These are phyloP conservation scores for Lordiphosa fenestrarum DNA, from an alignment of 2,888 invertebrate species.

Conservation along the genomic window DNA sequence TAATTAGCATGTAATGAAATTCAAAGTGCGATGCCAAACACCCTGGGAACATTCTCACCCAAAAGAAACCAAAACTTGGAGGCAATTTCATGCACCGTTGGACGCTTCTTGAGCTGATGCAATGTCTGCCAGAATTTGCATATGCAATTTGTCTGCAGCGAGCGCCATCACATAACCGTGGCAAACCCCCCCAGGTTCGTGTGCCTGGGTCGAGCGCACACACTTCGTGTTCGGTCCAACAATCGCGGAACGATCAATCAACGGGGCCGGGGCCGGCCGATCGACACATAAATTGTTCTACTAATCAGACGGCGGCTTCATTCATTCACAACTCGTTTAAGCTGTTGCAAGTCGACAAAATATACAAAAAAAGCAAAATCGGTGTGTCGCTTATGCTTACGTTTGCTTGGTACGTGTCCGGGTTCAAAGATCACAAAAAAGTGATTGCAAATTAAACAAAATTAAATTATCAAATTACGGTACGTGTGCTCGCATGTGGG, in stretches of 20 bases:
- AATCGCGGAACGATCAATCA: slow-evolving; percentile 56
- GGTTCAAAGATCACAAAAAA: slow-evolving; percentile 51
- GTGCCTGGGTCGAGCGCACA: slow-evolving; percentile 12
- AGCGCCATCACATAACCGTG: slow-evolving; percentile 12
- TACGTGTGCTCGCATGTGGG: slow-evolving; percentile 28
- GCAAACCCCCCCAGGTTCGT: slow-evolving; percentile 7
- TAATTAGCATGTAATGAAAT: slow-evolving; percentile 32
- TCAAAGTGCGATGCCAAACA: slow-evolving; percentile 11
- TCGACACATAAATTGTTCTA: slow-evolving; percentile 62
- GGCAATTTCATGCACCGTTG: slow-evolving; percentile 44
- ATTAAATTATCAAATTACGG: slow-evolving; percentile 21
- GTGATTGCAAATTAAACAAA: slow-evolving; percentile 11
- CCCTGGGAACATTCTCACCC: neutral
- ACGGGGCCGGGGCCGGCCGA: slow-evolving; percentile 15
- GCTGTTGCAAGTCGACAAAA: slow-evolving; percentile 38
- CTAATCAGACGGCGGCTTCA: slow-evolving; percentile 55
- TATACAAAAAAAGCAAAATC: slow-evolving; percentile 9
- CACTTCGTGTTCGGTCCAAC: slow-evolving; percentile 3
- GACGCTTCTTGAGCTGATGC: slow-evolving; percentile 66
- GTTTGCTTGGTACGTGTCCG: slow-evolving; percentile 52
- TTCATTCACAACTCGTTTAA: slow-evolving; percentile 73
- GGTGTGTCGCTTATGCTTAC: slow-evolving; percentile 15
- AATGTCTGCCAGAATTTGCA: slow-evolving; percentile 62
- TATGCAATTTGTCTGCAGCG: slow-evolving; percentile 40
- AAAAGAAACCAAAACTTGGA: slow-evolving; percentile 25